Evolutionary conservation across 2,888 invertebrate species (phyloP).

Genomic region (Emesis furor): DNA sequence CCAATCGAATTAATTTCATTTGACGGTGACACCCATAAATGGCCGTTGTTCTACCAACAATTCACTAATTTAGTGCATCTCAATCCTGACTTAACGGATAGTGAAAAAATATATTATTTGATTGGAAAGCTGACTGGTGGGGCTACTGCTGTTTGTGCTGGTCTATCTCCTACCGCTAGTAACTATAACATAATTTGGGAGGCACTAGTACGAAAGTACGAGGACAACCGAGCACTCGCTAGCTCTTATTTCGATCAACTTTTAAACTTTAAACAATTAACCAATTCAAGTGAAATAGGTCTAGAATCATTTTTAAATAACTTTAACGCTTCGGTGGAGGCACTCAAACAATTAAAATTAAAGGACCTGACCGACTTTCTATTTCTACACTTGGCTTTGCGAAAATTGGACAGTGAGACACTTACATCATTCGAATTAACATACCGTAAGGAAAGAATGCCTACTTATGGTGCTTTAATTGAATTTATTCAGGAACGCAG

Average conservation of each 20-base stretch:
- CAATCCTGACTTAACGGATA: conserved; percentile 36
- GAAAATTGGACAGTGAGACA: conserved; percentile 39
- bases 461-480: background rate
- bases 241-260: conserved; percentile 42
- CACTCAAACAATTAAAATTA: conserved; percentile 42
- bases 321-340: conserved; percentile 36
- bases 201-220: conserved; percentile 38
- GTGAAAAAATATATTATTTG: conserved; percentile 43
- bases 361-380: conserved; percentile 42
- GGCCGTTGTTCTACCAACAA: conserved; percentile 37
- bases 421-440: conserved; percentile 33
- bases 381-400: conserved; percentile 41
- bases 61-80: conserved; percentile 37
- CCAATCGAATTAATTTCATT: conserved; percentile 40
- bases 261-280: conserved; percentile 37
- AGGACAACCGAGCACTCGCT: conserved; percentile 31
- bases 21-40: conserved; percentile 26
- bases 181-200: conserved; percentile 39
- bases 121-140: conserved; percentile 32
- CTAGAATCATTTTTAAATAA: conserved; percentile 43
- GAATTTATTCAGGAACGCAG: background rate
- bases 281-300: conserved; percentile 20
- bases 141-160: conserved; percentile 32
- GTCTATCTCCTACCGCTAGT: conserved; percentile 38
- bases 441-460: conserved; percentile 16